phyloP scores from a whole-genome alignment of 1,140 invertebrate genomes.

The Tetranychus urticae region DNA sequence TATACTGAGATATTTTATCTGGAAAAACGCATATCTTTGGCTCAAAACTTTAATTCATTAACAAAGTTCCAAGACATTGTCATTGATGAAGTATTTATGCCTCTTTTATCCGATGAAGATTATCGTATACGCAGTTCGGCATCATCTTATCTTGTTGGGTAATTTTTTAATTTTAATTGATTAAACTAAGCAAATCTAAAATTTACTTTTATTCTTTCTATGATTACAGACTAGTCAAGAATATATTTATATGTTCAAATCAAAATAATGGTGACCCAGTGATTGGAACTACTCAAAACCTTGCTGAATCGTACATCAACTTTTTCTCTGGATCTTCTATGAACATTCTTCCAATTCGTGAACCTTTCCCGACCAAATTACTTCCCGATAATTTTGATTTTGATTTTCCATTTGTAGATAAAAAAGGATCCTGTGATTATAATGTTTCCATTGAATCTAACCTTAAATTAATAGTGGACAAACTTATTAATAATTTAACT shows the following conservation, averaged over 20 bases:
- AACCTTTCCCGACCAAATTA: not conserved
- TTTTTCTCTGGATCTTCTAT: not conserved
- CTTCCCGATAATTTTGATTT: not conserved
- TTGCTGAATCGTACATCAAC: not conserved
- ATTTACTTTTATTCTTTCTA: not conserved
- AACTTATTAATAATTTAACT: not conserved
- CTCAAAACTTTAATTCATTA: not conserved
- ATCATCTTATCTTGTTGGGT: conserved; percentile 29
- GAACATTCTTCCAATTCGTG: not conserved
- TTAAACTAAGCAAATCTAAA: not conserved
- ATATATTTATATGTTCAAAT: conserved; percentile 19
- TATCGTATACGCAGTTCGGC: conserved; percentile 45
- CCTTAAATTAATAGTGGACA: not conserved
- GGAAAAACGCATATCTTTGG: not conserved
- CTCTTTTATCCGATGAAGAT: conserved; percentile 45
- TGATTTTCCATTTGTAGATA: not conserved
- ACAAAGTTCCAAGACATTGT: conserved; percentile 15
- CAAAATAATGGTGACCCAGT: conserved; percentile 22
- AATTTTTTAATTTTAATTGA: not conserved
- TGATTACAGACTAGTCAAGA: conserved; percentile 7
- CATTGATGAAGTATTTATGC: conserved; percentile 29
- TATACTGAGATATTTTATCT: conserved; percentile 23
- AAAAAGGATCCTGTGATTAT: not conserved
- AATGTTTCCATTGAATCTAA: not conserved
- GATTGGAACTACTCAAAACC: conserved; percentile 18